Evolutionary conservation across 2,797 vertebrate genomes (phyloP).

Genomic region (Acanthopagrus latus): DNA sequence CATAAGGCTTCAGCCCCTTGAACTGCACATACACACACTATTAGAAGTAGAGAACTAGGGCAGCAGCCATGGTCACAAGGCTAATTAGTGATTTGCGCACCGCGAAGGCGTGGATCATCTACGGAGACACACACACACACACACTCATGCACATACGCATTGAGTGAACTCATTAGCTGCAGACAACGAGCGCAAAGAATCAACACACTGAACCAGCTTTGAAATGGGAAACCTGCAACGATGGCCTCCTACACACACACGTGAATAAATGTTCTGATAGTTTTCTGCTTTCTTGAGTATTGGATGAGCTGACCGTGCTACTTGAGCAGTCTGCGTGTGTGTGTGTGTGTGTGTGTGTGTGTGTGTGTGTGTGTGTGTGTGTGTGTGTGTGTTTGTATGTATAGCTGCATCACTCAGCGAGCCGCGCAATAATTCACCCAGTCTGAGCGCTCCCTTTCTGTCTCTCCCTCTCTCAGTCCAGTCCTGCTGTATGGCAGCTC

Average conservation of each 20-base stretch:
- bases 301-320: constrained; percentile 22
- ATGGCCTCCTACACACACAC: constrained; percentile 2
- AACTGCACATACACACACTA: constrained; percentile 32
- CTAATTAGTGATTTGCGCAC: constrained; percentile 72
- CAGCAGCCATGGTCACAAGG: constrained; percentile 66
- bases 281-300: constrained; percentile 12
- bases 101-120: constrained; percentile 51
- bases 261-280: constrained; percentile 8
- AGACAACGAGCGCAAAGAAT: constrained; percentile 44
- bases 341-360: constrained; percentile 21
- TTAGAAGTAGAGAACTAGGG: constrained; percentile 68
- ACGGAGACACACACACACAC: constrained; percentile 10
- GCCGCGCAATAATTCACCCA: constrained; percentile 36
- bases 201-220: constrained; percentile 37
- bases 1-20: constrained; percentile 58
- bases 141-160: background rate
- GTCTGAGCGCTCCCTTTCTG: constrained; percentile 37
- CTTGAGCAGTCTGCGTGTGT: background rate
- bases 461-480: constrained; percentile 38
- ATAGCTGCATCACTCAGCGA: constrained; percentile 32
- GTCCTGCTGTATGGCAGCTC: constrained; percentile 32
- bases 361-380: background rate
- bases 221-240: constrained; percentile 30
- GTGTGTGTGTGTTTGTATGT: constrained; percentile 18
- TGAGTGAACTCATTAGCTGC: constrained; percentile 59